phyloP scores from a whole-genome alignment of 2,113 vertebrate genomes.

The cat (Felis catus) region DNA sequence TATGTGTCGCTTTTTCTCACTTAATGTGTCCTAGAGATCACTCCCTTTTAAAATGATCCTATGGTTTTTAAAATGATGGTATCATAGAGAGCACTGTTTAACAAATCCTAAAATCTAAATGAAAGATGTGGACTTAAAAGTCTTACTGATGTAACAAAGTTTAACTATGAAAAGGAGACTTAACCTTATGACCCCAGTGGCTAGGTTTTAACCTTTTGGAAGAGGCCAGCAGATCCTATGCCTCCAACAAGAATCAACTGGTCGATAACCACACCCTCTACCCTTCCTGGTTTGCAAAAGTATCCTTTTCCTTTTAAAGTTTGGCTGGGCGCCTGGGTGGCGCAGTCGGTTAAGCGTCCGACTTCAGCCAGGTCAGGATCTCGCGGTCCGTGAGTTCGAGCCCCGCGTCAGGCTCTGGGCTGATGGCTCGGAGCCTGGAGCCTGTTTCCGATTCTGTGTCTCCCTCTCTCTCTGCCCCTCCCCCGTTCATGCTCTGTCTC shows the following conservation, averaged over 20 bases:
- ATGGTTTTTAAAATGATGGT: neutral
- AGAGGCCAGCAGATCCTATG: neutral
- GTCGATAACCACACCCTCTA: neutral
- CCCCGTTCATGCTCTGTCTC: too few relatives aligned
- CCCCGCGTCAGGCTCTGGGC: too few relatives aligned
- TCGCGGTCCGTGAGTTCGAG: too few relatives aligned
- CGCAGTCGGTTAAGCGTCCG: too few relatives aligned
- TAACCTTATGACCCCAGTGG: neutral
- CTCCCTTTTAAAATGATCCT: neutral
- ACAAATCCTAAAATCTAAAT: neutral
- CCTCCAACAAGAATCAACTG: neutral
- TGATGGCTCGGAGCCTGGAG: too few relatives aligned
- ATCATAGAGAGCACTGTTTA: neutral
- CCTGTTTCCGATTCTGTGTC: too few relatives aligned
- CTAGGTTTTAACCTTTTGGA: neutral
- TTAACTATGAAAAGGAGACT: neutral
- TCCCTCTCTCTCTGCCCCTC: too few relatives aligned
- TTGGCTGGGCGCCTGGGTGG: too few relatives aligned
- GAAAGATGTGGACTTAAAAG: neutral
- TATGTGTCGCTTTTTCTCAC: neutral
- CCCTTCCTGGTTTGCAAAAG: neutral
- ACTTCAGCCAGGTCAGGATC: too few relatives aligned
- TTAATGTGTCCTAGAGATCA: neutral
- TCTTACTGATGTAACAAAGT: neutral
- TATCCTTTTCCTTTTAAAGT: neutral